A percentile compares a stretch with the other conserved stretches of the same genome.
Evolutionary conservation across 2,888 invertebrate species (phyloP).

Genomic region (Dromius quadrimaculatus): DNA sequence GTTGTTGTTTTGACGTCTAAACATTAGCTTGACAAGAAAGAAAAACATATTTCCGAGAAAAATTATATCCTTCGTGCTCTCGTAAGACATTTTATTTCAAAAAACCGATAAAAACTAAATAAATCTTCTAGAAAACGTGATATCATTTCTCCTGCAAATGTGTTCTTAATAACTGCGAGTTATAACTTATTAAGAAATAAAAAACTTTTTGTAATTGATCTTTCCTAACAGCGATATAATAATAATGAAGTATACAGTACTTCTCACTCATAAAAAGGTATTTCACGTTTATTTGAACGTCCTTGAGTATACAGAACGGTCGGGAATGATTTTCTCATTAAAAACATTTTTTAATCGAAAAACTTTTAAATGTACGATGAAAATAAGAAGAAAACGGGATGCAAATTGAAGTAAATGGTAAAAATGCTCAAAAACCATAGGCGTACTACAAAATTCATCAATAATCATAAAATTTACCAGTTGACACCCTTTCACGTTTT

Average conservation of each 20-base stretch:
- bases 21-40: no score
- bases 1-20: no score
- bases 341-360: constrained; percentile 42
- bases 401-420: constrained; percentile 25
- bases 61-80: no score
- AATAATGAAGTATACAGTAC: constrained; percentile 22
- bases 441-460: no score
- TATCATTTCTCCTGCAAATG: constrained; percentile 24
- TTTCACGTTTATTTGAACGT: not conserved
- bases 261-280: not conserved
- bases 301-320: constrained; percentile 19
- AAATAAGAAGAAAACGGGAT: constrained; percentile 30
- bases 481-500: not conserved
- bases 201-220: constrained; percentile 35
- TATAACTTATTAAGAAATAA: constrained; percentile 31
- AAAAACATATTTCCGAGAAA: no score
- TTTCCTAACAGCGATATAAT: constrained; percentile 3
- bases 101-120: not conserved
- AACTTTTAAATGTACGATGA: constrained; percentile 45
- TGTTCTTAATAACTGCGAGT: constrained; percentile 34
- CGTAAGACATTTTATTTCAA: no score
- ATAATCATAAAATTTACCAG: not conserved
- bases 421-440: no score
- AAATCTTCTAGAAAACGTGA: constrained; percentile 20
- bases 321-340: constrained; percentile 46